Evolutionary conservation across 2,113 vertebrate species (phyloP).

Genomic region (Pundamilia nyererei): DNA sequence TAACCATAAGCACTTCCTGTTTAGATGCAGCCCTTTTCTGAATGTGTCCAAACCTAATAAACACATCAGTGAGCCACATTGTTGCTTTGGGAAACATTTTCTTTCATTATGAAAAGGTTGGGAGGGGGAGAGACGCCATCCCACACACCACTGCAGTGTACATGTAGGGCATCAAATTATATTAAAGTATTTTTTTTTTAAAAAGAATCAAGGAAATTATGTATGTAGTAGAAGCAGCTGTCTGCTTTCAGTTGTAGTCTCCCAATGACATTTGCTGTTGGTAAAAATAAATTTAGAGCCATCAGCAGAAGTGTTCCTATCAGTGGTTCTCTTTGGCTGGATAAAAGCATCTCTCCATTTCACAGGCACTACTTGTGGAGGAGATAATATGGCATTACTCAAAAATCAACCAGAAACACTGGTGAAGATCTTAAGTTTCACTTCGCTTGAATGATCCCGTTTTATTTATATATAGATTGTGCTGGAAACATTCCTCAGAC

Average conservation of each 20-base stretch:
- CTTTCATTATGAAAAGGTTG: not conserved
- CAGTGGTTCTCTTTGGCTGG: not conserved
- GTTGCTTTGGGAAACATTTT: not conserved
- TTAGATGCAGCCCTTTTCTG: not conserved
- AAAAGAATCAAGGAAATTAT: not conserved
- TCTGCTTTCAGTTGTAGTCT: not conserved
- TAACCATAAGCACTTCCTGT: not conserved
- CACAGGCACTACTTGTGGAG: not conserved
- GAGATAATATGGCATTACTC: not conserved
- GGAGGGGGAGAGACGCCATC: not conserved
- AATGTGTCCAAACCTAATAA: not conserved
- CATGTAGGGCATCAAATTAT: not conserved
- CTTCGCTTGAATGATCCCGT: not conserved
- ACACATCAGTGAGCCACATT: not conserved
- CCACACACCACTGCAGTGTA: not conserved
- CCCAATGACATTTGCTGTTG: not conserved
- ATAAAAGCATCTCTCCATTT: not conserved
- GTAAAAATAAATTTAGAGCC: not conserved
- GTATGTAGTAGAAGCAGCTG: not conserved
- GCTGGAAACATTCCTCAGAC: not conserved
- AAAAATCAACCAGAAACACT: not conserved
- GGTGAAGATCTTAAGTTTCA: not conserved
- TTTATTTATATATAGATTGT: not conserved
- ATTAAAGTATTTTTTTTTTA: accelerated
- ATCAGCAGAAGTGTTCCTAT: not conserved